A percentile compares a stretch with the other conserved stretches of the same genome.
These are phyloP conservation scores for Trochalopteron elliotii DNA, from an alignment of 2,113 vertebrate species.

Conservation along the genomic window DNA sequence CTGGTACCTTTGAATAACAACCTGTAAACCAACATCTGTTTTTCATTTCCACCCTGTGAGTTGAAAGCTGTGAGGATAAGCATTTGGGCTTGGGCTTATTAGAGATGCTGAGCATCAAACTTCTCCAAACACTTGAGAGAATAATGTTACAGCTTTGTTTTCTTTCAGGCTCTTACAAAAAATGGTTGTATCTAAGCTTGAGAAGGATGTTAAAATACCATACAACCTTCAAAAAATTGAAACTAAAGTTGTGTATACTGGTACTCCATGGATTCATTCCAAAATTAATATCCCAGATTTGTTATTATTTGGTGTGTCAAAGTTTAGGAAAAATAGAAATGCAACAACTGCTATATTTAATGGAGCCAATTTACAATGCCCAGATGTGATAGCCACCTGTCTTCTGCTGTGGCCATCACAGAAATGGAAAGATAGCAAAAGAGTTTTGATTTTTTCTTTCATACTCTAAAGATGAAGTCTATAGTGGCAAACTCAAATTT, in stretches of 20 bases:
- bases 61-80: neutral
- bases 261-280: neutral
- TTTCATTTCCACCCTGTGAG: neutral
- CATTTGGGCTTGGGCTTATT: neutral
- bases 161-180: neutral
- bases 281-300: neutral
- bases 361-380: neutral
- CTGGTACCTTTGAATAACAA: neutral
- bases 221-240: neutral
- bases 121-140: neutral
- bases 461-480: neutral
- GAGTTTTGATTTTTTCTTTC: neutral
- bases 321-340: neutral
- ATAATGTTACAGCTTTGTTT: neutral
- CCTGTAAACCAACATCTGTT: neutral
- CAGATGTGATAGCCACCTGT: accelerated
- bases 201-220: neutral
- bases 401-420: neutral
- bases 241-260: neutral
- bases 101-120: neutral
- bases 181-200: neutral
- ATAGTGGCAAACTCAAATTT: neutral
- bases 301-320: neutral
- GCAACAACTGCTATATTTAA: neutral
- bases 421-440: neutral